phyloP scores from a whole-genome alignment of 2,113 vertebrate species.

The Callipepla squamata region DNA sequence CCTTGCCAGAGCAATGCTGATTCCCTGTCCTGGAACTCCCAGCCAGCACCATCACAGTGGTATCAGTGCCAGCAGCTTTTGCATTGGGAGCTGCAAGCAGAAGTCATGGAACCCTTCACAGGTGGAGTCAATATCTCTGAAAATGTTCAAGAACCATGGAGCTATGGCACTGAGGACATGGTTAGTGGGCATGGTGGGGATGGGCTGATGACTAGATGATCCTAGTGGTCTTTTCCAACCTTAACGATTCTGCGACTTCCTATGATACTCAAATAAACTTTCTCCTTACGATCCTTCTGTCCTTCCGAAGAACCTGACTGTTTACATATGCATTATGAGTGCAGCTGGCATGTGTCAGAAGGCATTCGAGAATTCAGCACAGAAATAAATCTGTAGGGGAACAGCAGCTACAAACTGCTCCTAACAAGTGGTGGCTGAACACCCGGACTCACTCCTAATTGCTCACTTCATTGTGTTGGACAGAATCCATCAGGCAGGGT shows the following conservation, averaged over 20 bases:
- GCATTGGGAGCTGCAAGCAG: background rate
- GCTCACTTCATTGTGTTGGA: constrained; percentile 42
- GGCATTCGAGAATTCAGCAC: constrained; percentile 18
- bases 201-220: too few relatives aligned
- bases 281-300: constrained; percentile 32
- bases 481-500: constrained; percentile 37
- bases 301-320: constrained; percentile 15
- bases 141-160: too few relatives aligned
- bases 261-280: constrained; percentile 45
- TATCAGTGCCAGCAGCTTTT: background rate
- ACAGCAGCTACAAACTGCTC: constrained; percentile 18
- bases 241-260: too few relatives aligned
- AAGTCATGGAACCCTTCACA: background rate
- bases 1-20: background rate
- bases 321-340: constrained; percentile 26
- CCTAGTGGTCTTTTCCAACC: too few relatives aligned
- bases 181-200: too few relatives aligned
- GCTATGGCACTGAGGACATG: too few relatives aligned
- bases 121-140: too few relatives aligned
- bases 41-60: background rate
- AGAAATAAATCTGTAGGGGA: constrained; percentile 7
- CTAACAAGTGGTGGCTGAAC: constrained; percentile 1
- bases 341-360: constrained; percentile 21
- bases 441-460: background rate
- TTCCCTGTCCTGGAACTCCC: background rate